Evolutionary conservation across 2,797 vertebrate species (phyloP).

Genomic region (Artibeus lituratus): DNA sequence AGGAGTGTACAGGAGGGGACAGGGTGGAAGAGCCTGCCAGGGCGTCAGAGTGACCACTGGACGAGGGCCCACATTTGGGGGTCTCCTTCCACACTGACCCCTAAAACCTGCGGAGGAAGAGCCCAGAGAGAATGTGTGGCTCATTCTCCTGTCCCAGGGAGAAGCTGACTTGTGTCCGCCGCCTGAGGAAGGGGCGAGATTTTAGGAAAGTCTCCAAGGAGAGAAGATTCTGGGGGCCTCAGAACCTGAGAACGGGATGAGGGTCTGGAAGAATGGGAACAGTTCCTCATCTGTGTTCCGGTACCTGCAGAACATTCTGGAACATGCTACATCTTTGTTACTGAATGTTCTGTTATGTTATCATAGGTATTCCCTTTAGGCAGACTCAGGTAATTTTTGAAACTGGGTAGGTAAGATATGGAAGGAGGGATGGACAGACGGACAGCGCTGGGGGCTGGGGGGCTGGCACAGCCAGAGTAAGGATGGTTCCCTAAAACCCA

Average conservation of each 20-base stretch:
- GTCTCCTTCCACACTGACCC: neutral
- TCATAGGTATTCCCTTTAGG: neutral
- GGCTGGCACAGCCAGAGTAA: fast-evolving
- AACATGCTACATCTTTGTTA: fast-evolving
- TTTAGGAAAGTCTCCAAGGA: neutral
- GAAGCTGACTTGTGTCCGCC: too few species aligned
- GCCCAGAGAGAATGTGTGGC: neutral
- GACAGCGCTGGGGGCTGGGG: neutral
- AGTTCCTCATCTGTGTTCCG: neutral
- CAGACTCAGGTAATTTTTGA: neutral
- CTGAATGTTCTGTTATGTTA: neutral
- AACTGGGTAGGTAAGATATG: neutral
- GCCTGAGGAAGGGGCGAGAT: neutral
- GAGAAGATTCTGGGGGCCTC: neutral
- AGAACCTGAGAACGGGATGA: neutral
- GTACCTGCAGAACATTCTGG: neutral
- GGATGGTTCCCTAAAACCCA: neutral
- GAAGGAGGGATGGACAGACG: fast-evolving
- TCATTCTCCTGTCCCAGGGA: neutral
- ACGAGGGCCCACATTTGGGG: neutral
- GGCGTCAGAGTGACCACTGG: fast-evolving
- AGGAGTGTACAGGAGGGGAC: neutral
- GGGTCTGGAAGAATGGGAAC: neutral
- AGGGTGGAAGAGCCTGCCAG: neutral
- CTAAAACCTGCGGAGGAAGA: neutral